Conservation (phyloP, 2,113 vertebrate species). For the Syrmaticus mikado region DNA sequence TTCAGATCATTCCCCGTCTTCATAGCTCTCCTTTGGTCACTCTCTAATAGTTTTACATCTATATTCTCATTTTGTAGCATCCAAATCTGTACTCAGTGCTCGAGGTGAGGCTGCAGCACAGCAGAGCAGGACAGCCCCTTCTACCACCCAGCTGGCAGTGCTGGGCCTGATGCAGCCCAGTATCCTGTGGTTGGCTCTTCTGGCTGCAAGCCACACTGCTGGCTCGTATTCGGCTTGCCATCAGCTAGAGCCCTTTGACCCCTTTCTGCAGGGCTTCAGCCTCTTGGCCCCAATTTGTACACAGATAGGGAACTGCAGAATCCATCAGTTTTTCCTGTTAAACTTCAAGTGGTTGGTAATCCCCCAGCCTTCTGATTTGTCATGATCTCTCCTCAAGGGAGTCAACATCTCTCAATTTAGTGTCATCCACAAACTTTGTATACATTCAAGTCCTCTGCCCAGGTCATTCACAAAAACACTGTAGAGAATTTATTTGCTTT, state of each 20-base stretch:
- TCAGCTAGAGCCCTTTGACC: background rate
- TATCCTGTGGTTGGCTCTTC: background rate
- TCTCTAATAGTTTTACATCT: background rate
- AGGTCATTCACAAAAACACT: background rate
- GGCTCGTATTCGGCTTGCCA: background rate
- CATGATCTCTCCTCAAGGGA: background rate
- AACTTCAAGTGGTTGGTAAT: background rate
- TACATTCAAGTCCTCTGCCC: background rate
- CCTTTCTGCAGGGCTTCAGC: background rate
- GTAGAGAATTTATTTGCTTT: background rate
- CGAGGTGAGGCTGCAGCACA: background rate
- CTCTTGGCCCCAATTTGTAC: background rate
- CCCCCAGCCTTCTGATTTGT: background rate
- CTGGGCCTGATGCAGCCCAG: background rate
- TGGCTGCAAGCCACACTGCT: background rate
- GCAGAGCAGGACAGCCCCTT: background rate
- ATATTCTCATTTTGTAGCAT: background rate
- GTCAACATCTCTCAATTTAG: background rate
- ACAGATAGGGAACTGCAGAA: background rate
- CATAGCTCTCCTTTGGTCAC: background rate
- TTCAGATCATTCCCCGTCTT: background rate
- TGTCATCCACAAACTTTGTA: background rate
- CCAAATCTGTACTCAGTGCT: background rate
- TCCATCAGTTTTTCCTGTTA: background rate
- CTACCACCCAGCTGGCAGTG: background rate